These are phyloP conservation scores for Chiloscyllium punctatum DNA, from an alignment of 2,797 vertebrate species.

Conservation along the genomic window DNA sequence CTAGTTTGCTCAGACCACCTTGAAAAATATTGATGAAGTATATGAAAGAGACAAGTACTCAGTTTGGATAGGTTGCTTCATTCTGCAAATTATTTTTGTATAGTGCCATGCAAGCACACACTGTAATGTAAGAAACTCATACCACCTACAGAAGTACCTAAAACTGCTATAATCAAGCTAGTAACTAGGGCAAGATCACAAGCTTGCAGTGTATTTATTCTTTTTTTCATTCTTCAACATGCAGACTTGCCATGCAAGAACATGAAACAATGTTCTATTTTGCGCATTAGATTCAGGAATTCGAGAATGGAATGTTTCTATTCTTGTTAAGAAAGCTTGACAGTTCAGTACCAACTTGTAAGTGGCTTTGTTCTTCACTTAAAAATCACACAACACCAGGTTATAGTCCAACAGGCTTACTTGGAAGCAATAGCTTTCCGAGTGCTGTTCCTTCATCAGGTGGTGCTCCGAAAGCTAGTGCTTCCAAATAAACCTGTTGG, in stretches of 20 bases:
- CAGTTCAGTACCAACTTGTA: not conserved
- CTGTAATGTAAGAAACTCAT: not conserved
- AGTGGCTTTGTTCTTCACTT: not conserved
- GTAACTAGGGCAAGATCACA: not conserved
- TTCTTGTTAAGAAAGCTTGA: too few species aligned
- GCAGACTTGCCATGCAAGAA: not conserved
- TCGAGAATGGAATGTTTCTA: too few species aligned
- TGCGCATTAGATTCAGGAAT: too few species aligned
- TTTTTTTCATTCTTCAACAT: not conserved
- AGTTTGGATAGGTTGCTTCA: not conserved
- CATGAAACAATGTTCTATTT: not conserved
- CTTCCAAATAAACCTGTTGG: too few species aligned
- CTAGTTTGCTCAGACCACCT: too few species aligned
- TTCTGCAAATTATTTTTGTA: not conserved
- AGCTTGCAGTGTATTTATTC: not conserved
- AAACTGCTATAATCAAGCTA: not conserved
- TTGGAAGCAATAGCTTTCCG: too few species aligned
- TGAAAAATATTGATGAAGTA: too few species aligned
- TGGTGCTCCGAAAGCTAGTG: too few species aligned
- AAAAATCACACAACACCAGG: too few species aligned
- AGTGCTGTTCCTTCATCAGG: too few species aligned
- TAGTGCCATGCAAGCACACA: not conserved
- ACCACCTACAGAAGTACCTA: not conserved
- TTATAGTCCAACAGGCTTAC: too few species aligned
- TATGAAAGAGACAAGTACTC: too few species aligned